Conservation (phyloP, 2,113 vertebrate species). For the Burhinus oedicnemus region DNA sequence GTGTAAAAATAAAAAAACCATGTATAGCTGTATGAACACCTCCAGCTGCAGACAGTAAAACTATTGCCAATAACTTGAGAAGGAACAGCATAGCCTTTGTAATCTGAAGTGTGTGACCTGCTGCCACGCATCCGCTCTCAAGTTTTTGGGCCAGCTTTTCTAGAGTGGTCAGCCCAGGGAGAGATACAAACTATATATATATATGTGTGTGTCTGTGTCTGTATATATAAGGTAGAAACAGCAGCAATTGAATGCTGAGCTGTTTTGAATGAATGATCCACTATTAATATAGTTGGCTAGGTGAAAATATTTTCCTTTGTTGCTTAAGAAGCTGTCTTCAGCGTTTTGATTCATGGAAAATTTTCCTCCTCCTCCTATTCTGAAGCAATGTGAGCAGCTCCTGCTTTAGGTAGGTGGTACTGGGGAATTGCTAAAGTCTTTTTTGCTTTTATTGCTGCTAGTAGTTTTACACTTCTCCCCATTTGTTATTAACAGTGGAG, state of each 20-base stretch:
- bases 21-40: neutral
- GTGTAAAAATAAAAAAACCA: neutral
- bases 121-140: neutral
- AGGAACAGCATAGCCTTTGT: neutral
- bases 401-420: neutral
- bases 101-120: neutral
- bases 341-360: neutral
- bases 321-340: neutral
- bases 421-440: neutral
- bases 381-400: neutral
- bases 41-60: neutral
- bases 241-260: neutral
- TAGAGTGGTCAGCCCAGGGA: neutral
- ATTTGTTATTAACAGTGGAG: neutral
- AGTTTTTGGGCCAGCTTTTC: neutral
- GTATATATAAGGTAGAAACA: rapidly evolving
- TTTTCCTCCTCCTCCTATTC: neutral
- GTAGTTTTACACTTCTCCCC: neutral
- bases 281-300: neutral
- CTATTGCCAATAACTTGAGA: neutral
- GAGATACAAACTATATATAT: neutral
- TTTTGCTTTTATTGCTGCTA: neutral
- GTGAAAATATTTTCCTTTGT: neutral
- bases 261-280: neutral
- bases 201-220: neutral